Conservation (phyloP, 2,888 invertebrate species). For the Drosophila basisetae region DNA sequence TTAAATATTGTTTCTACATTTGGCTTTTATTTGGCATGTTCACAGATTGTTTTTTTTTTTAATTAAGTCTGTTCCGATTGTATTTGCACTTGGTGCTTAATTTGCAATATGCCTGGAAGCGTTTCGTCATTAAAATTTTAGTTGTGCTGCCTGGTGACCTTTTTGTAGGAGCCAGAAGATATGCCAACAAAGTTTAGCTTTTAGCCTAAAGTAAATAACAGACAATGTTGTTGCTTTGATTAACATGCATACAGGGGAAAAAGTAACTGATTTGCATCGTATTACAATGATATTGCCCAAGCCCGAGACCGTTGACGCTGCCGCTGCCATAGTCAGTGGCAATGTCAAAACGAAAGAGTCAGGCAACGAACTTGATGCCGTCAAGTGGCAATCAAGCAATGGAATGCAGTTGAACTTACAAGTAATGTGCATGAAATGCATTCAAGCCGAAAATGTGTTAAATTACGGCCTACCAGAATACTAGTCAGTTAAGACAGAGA, state of each 20-base stretch:
- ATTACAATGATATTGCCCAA: conserved; percentile 57
- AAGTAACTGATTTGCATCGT: conserved; percentile 34
- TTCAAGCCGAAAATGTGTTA: conserved; percentile 70
- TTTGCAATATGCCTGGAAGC: not conserved
- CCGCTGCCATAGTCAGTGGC: conserved; percentile 33
- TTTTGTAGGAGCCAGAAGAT: not conserved
- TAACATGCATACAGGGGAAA: conserved; percentile 26
- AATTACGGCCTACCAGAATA: conserved; percentile 61
- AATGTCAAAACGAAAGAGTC: conserved; percentile 61
- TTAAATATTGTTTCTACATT: not conserved
- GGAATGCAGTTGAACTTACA: conserved; percentile 69
- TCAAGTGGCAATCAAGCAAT: conserved; percentile 66
- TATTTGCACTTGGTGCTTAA: not conserved
- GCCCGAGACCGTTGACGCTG: conserved; percentile 1
- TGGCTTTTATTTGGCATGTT: not conserved
- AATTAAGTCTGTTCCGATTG: not conserved
- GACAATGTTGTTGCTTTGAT: conserved; percentile 15
- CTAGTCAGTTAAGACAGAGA: conserved; percentile 6
- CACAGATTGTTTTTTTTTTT: not conserved
- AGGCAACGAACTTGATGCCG: conserved; percentile 70
- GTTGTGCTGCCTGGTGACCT: not conserved
- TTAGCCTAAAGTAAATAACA: not conserved
- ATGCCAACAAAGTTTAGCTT: not conserved
- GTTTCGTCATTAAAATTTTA: not conserved
- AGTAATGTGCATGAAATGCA: conserved; percentile 63